Percentiles rank a stretch among this genome's conserved stretches.
These are phyloP conservation scores for Calephelis perditalis DNA, from an alignment of 2,888 invertebrate species.

Conservation along the genomic window DNA sequence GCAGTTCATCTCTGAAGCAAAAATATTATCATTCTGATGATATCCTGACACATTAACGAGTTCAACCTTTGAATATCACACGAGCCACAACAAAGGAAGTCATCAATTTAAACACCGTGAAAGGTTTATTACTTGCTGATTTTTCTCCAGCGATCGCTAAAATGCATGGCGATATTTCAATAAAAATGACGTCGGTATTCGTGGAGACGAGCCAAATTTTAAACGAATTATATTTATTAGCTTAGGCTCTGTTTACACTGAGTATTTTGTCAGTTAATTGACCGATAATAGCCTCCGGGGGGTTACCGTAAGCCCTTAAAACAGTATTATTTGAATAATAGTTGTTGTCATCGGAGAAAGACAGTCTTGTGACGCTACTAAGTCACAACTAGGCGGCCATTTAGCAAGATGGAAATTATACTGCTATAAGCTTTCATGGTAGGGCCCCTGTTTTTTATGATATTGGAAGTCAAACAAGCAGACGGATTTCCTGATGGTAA, in stretches of 20 bases:
- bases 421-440: too few species aligned
- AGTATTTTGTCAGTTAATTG: too few species aligned
- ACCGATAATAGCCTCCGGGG: too few species aligned
- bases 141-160: slow-evolving; percentile 2
- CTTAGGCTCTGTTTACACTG: neutral
- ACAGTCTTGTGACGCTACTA: too few species aligned
- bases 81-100: slow-evolving; percentile 9
- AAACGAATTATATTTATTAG: slow-evolving; percentile 1
- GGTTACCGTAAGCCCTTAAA: too few species aligned
- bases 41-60: slow-evolving; percentile 7
- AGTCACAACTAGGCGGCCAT: too few species aligned
- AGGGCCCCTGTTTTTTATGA: too few species aligned
- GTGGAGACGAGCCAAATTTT: slow-evolving; percentile 7
- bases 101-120: slow-evolving; percentile 11
- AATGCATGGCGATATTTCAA: slow-evolving; percentile 9
- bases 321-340: too few species aligned
- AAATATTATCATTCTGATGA: slow-evolving; percentile 7
- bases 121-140: slow-evolving; percentile 12
- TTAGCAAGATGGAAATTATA: too few species aligned
- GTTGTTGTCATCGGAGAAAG: too few species aligned
- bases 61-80: slow-evolving; percentile 1
- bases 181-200: slow-evolving; percentile 6
- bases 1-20: neutral
- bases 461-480: too few species aligned
- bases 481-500: too few species aligned